Conservation (phyloP, 30 jellyfish, hydroid and myxozoan species). For the Catostylus mosaicus region DNA sequence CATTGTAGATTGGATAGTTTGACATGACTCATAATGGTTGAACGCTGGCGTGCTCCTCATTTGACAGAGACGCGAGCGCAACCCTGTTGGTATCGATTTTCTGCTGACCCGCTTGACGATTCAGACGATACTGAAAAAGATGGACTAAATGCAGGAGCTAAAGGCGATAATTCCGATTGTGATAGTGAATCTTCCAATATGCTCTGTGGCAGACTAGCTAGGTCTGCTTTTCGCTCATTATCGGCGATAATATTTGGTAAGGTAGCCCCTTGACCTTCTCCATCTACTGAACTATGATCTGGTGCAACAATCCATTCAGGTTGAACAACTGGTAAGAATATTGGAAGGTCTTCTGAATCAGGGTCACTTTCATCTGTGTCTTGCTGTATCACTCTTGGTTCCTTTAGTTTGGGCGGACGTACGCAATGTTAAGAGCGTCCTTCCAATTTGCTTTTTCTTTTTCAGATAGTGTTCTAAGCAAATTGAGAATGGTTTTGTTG, state of each 20-base stretch:
- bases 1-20: conserved; percentile 2
- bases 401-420: conserved; percentile 5
- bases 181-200: too few relatives aligned
- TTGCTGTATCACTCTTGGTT: not conserved
- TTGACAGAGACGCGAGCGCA: conserved; percentile 4
- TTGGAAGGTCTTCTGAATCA: conserved; percentile 8
- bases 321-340: not conserved
- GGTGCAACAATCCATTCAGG: not conserved
- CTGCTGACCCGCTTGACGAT: too few relatives aligned
- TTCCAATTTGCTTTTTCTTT: not conserved
- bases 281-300: not conserved
- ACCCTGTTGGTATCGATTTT: too few relatives aligned
- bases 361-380: not conserved
- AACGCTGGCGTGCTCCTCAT: conserved; percentile 6
- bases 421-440: not conserved
- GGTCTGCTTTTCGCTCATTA: not conserved
- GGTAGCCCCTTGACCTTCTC: not conserved
- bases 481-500: not conserved
- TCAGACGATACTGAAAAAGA: not conserved
- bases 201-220: not conserved
- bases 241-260: not conserved
- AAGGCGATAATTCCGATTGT: not conserved
- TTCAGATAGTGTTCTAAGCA: not conserved
- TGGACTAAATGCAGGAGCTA: not conserved
- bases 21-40: conserved; percentile 11